These are phyloP conservation scores for Poecilia latipinna DNA, from an alignment of 2,113 vertebrate genomes.

Conservation along the genomic window DNA sequence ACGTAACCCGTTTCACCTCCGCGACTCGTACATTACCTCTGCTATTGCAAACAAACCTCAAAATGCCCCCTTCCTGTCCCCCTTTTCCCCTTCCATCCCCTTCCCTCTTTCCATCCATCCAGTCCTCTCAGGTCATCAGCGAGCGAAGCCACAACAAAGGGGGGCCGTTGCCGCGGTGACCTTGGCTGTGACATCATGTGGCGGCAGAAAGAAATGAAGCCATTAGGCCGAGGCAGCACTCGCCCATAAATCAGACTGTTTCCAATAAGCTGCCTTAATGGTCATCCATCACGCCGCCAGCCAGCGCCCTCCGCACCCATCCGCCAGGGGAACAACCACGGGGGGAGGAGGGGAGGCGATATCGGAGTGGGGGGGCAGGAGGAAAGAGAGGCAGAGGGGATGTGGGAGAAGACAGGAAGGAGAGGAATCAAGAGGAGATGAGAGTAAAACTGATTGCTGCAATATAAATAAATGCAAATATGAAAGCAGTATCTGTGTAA, in stretches of 20 bases:
- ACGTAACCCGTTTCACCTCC: constrained; percentile 51
- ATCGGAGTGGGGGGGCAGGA: constrained; percentile 20
- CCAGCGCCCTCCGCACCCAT: constrained; percentile 73
- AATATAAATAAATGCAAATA: neutral
- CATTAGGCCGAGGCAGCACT: constrained; percentile 98
- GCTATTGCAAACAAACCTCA: constrained; percentile 66
- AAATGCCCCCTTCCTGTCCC: constrained; percentile 50
- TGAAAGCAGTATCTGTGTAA: neutral
- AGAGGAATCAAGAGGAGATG: constrained; percentile 15
- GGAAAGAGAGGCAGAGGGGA: constrained; percentile 11
- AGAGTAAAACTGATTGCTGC: constrained; percentile 36
- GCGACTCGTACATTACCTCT: constrained; percentile 59
- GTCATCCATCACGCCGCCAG: constrained; percentile 94
- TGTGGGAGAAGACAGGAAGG: constrained; percentile 27
- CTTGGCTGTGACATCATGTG: constrained; percentile 99
- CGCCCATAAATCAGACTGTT: constrained; percentile 99
- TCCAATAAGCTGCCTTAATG: constrained; percentile 99
- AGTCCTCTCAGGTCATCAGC: constrained; percentile 90
- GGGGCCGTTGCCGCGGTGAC: constrained; percentile 94
- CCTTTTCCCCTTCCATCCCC: constrained; percentile 44
- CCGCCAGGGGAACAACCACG: constrained; percentile 88
- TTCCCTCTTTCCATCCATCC: constrained; percentile 49
- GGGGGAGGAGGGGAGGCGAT: constrained; percentile 77
- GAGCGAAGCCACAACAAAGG: constrained; percentile 95
- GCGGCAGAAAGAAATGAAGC: constrained; percentile 99